Evolutionary conservation across 2,888 invertebrate genomes (phyloP), one percentile per base, ranked within the genome.

Genomic region (Lypha dubia): DNA sequence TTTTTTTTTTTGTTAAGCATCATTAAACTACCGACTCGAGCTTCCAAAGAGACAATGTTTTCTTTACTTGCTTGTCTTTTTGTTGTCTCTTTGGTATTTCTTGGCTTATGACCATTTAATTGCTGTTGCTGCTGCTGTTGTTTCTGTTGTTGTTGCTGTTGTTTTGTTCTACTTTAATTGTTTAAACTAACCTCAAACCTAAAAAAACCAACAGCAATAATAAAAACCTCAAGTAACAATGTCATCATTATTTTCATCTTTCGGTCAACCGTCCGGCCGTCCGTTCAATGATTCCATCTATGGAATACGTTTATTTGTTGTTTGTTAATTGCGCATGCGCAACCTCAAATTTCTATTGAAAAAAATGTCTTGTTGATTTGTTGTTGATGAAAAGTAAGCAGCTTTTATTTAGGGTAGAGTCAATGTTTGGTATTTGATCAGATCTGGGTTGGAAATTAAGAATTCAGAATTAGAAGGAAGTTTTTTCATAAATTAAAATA

Each of bases 201-300:
- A n/a, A 71, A 82, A 71, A 82, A 71, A 41, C 56, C 22, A 49
- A n/a, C 22, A n/a, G 11, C 49, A 56, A n/a, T 49, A 58, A 67
- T 60, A 84, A n/a, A 68, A 84, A 80, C 79, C 73, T 73, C 76
- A 84, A 84, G 41, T 74, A 81, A 84, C 80, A 81, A 81, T 81
- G 77, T 81, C 81, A 84, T 80, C 80, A 81, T 81, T 74, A 46
- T 77, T 63, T 83, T 63, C 73, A 79, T 53, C 75, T 65, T 24
- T 60, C 46, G 67, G 49, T 56, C 41, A 46, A 32, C 11, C 24
- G n/a, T 9, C 53, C 28, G 24, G 15, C 41, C 7, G 17, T 44
- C 20, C 46, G 51, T 9, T 51, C 51, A 62, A 62, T 77, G 49
- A 32, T 51, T n/a, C 38, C 51, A 51, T 28, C 38, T 41, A 51